Percentiles rank a stretch among this genome's conserved stretches.
phyloP scores from a whole-genome alignment of 2,888 invertebrate species.

The Trachelus tabidus region DNA sequence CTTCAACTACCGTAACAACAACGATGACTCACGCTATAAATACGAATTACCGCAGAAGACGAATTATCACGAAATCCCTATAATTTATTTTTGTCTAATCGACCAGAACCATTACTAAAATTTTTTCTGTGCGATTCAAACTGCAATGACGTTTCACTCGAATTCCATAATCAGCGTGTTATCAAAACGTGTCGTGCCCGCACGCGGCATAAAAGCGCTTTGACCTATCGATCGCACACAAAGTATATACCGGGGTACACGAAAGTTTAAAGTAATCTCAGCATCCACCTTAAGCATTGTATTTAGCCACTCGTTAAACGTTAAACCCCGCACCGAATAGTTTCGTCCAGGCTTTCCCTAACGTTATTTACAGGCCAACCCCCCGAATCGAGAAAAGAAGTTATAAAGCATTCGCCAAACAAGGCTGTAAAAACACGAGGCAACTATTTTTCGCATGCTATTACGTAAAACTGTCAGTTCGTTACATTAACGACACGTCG shows the following conservation, averaged over 20 bases:
- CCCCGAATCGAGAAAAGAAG: not conserved
- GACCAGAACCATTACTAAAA: too few species aligned
- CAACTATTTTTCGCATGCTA: conserved; percentile 31
- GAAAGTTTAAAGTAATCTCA: not conserved
- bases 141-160: not conserved
- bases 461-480: conserved; percentile 20
- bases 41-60: too few species aligned
- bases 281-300: not conserved
- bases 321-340: conserved; percentile 8
- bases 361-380: conserved; percentile 22
- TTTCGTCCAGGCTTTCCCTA: not conserved
- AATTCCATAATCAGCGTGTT: not conserved
- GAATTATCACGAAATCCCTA: not conserved
- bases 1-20: too few species aligned
- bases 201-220: not conserved
- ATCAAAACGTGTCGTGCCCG: not conserved
- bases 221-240: not conserved
- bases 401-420: conserved; percentile 11
- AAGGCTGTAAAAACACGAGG: conserved; percentile 29
- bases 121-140: too few species aligned
- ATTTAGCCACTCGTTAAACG: conserved; percentile 14
- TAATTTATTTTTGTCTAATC: too few species aligned
- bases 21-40: too few species aligned
- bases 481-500: conserved; percentile 33
- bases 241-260: not conserved